A percentile compares a stretch with the other conserved stretches of the same genome.
Conservation (phyloP, 2,888 invertebrate genomes). For the Lasioglossum figueresi region DNA sequence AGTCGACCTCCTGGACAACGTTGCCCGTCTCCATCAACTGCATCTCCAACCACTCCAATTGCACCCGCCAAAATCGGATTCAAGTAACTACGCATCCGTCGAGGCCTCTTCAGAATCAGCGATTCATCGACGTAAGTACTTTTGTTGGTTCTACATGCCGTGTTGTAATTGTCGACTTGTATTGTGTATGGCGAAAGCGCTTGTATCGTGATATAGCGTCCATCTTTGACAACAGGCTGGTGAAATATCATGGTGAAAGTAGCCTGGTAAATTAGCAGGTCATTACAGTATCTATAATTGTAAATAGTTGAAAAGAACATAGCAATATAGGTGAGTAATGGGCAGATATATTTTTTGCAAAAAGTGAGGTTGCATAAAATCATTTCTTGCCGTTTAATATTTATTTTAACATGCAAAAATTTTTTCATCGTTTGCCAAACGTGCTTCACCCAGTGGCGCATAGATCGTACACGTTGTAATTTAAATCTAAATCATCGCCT, state of each 20-base stretch:
- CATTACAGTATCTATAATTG: neutral
- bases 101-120: conserved; percentile 74
- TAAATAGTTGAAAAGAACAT: neutral
- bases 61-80: conserved; percentile 74
- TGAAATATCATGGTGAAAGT: neutral
- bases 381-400: neutral
- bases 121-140: conserved; percentile 26
- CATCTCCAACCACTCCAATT: conserved; percentile 41
- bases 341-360: neutral
- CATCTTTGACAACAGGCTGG: neutral
- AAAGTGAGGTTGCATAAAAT: neutral
- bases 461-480: neutral
- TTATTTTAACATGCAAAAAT: neutral
- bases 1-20: conserved; percentile 76
- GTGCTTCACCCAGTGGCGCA: neutral
- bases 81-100: conserved; percentile 75
- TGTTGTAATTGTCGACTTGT: neutral
- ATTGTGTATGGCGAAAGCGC: neutral
- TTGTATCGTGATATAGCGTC: too few relatives aligned
- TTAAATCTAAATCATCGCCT: neutral
- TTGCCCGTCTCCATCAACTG: conserved; percentile 45
- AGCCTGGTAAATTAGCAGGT: neutral
- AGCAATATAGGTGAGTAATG: neutral
- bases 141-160: neutral
- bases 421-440: neutral